Evolutionary conservation across 2,888 invertebrate genomes (phyloP).

Genomic region (Drosophila prolongata): DNA sequence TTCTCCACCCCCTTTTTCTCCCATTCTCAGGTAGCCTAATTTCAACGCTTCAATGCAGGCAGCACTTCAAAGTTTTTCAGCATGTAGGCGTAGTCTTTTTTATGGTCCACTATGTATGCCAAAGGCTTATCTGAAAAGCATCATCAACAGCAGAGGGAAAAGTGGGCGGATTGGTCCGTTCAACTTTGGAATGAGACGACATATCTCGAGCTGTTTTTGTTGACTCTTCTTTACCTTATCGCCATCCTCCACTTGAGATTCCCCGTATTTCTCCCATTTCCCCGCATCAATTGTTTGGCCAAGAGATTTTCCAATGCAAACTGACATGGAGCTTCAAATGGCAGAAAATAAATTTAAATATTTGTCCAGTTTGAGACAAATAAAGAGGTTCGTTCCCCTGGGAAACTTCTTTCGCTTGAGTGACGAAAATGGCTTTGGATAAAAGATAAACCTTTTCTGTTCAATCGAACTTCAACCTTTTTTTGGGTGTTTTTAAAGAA

Average conservation of each 20-base stretch:
- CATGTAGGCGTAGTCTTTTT: constrained; percentile 12
- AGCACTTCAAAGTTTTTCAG: constrained; percentile 29
- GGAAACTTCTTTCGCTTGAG: background rate
- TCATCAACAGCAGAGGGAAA: constrained; percentile 55
- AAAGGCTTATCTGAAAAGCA: constrained; percentile 66
- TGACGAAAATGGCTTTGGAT: constrained; percentile 1
- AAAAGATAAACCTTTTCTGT: background rate
- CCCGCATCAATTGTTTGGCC: constrained; percentile 13
- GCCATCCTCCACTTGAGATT: constrained; percentile 23
- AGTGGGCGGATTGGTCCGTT: constrained; percentile 17
- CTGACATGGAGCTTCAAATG: constrained; percentile 43
- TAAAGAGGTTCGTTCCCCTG: background rate
- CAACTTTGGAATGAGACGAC: constrained; percentile 44
- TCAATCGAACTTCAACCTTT: background rate
- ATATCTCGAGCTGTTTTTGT: constrained; percentile 26
- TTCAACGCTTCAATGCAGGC: constrained; percentile 78
- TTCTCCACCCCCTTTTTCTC: background rate
- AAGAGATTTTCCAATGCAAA: constrained; percentile 48
- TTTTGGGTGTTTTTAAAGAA: no score
- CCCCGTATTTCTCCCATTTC: background rate
- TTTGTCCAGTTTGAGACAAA: constrained; percentile 8
- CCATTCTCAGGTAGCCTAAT: constrained; percentile 72
- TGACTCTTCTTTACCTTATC: constrained; percentile 29
- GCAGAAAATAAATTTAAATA: constrained; percentile 29
- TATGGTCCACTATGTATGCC: constrained; percentile 34